Conservation (phyloP, 2,113 vertebrate genomes). For the Sitta europaea region DNA sequence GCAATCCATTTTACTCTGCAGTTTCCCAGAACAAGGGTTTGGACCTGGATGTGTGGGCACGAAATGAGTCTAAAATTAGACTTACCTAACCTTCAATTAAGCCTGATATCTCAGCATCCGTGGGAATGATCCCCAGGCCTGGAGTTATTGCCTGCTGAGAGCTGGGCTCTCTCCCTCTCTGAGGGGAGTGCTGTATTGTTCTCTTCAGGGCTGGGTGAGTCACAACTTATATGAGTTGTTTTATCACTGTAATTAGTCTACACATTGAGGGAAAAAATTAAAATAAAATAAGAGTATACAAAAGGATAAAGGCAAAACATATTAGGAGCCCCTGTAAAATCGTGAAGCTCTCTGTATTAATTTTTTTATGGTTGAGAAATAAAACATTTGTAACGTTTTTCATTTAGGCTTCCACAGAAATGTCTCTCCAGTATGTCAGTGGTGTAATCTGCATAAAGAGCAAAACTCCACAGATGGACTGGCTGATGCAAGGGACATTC, state of each 20-base stretch:
- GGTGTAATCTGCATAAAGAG: background rate
- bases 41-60: background rate
- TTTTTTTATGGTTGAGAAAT: background rate
- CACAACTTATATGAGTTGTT: background rate
- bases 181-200: slow-evolving; percentile 13
- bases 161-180: background rate
- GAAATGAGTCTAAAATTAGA: slow-evolving; percentile 26
- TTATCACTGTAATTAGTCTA: slow-evolving; percentile 20
- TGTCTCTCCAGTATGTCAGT: background rate
- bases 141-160: slow-evolving; percentile 7
- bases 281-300: background rate
- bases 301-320: background rate
- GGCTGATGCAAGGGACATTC: background rate
- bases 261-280: background rate
- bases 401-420: background rate
- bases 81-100: slow-evolving; percentile 42
- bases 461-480: background rate
- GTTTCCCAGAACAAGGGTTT: slow-evolving; percentile 4
- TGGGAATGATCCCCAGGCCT: slow-evolving; percentile 31
- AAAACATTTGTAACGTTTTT: background rate
- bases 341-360: background rate
- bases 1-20: background rate
- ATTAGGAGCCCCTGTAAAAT: background rate
- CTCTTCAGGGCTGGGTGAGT: background rate
- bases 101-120: background rate